Evolutionary conservation across 2,113 vertebrate genomes (phyloP).

Genomic region (Saccopteryx bilineata): DNA sequence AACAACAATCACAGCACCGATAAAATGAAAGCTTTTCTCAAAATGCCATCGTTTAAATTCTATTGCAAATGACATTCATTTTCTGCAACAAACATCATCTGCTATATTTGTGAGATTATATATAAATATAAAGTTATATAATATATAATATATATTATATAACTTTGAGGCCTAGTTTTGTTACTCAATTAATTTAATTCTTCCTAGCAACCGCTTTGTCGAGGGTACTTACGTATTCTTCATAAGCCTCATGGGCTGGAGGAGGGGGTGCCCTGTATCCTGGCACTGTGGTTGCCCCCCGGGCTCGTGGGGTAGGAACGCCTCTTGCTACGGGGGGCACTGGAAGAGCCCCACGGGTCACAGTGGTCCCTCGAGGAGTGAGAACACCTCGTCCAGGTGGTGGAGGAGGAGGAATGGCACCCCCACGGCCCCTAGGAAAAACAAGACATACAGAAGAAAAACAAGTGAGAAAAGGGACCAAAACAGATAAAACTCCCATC

Average conservation of each 20-base stretch:
- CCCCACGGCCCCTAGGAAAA: conserved; percentile 92
- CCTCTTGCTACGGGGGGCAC: conserved; percentile 91
- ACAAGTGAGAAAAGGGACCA: not conserved
- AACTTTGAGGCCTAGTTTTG: not conserved
- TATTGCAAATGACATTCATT: not conserved
- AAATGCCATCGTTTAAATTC: not conserved
- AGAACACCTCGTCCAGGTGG: conserved; percentile 92
- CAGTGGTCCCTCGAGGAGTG: conserved; percentile 91
- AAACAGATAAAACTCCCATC: not conserved
- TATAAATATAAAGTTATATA: no score
- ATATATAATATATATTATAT: no score
- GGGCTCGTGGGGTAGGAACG: conserved; percentile 89
- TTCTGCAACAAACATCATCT: not conserved
- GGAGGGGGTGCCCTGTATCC: conserved; percentile 93
- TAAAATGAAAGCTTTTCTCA: not conserved
- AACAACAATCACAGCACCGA: not conserved
- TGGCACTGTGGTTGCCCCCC: conserved; percentile 88
- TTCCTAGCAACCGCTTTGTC: fast-evolving
- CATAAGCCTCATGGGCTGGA: conserved; percentile 93
- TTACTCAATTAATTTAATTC: not conserved
- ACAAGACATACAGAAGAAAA: conserved; percentile 43
- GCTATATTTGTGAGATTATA: not conserved
- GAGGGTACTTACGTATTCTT: conserved; percentile 95
- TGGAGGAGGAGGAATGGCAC: conserved; percentile 88
- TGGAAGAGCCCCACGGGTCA: conserved; percentile 91